Percentiles rank a stretch among this genome's conserved stretches.
Evolutionary conservation across 2,888 invertebrate genomes (phyloP).

Genomic region (Schrankia costaestrigalis): DNA sequence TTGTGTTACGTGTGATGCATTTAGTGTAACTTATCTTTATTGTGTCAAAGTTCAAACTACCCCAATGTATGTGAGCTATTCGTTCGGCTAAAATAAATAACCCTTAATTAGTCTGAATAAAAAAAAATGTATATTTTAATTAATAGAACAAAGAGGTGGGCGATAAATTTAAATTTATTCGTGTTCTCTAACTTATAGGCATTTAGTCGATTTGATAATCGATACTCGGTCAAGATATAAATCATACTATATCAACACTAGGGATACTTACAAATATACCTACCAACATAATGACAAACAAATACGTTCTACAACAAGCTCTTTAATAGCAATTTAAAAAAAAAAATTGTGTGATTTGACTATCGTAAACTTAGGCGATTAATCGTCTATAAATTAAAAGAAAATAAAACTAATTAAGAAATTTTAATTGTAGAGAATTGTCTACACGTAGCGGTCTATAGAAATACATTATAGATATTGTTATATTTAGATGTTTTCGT

Average conservation of each 20-base stretch:
- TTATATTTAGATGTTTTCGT: slow-evolving; percentile 59
- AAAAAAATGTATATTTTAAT: slow-evolving; percentile 29
- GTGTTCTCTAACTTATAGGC: slow-evolving; percentile 8
- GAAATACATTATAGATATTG: slow-evolving; percentile 49
- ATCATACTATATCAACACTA: too few relatives aligned
- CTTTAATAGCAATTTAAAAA: neutral
- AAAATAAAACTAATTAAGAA: slow-evolving; percentile 19
- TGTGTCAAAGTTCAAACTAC: slow-evolving; percentile 25
- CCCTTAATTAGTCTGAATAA: slow-evolving; percentile 9
- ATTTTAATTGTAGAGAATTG: slow-evolving; percentile 35
- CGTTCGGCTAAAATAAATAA: slow-evolving; percentile 6
- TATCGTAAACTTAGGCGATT: neutral
- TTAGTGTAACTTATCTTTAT: slow-evolving; percentile 17
- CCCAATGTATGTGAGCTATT: slow-evolving; percentile 27
- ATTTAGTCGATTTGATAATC: slow-evolving; percentile 10
- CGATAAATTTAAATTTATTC: slow-evolving; percentile 17
- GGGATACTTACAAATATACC: too few relatives aligned
- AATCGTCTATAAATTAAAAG: slow-evolving; percentile 8
- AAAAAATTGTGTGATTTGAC: neutral
- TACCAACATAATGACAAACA: too few relatives aligned
- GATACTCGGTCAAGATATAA: slow-evolving; percentile 1
- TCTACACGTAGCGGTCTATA: slow-evolving; percentile 48
- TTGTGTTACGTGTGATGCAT: slow-evolving; percentile 13
- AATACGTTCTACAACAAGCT: neutral
- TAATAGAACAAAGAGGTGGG: slow-evolving; percentile 17